phyloP scores from a whole-genome alignment of 2,888 invertebrate species.

The Ochropleura leucogaster region DNA sequence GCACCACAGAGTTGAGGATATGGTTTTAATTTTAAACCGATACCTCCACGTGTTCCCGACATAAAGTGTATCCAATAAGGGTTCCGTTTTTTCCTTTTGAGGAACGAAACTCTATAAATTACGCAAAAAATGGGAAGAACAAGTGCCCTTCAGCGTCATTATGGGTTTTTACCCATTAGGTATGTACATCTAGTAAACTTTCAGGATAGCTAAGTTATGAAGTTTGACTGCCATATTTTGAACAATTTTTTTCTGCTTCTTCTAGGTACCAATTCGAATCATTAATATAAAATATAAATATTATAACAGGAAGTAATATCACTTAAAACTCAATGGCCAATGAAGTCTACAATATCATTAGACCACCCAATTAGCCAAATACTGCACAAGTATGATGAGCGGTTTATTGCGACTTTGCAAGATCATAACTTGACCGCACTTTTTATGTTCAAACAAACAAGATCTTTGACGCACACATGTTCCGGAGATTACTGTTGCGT shows the following conservation, averaged over 20 bases:
- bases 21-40: no score
- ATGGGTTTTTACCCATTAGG: no score
- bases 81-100: no score
- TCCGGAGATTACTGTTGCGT: neutral
- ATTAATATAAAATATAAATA: neutral
- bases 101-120: no score
- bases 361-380: slow-evolving; percentile 76
- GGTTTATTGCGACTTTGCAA: slow-evolving; percentile 69
- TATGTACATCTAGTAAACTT: neutral
- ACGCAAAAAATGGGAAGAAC: no score
- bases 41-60: no score
- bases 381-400: slow-evolving; percentile 69
- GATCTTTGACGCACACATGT: slow-evolving; percentile 40
- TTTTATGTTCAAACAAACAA: slow-evolving; percentile 79
- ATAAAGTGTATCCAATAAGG: no score
- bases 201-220: neutral
- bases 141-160: no score
- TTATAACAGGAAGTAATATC: neutral
- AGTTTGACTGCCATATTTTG: neutral
- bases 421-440: slow-evolving; percentile 76
- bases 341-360: neutral
- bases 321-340: neutral
- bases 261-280: neutral
- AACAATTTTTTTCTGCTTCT: neutral
- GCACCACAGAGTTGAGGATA: no score